Percentiles rank a stretch among this genome's conserved stretches.
phyloP scores from a whole-genome alignment of 2,113 vertebrate genomes.

The Alces alces region DNA sequence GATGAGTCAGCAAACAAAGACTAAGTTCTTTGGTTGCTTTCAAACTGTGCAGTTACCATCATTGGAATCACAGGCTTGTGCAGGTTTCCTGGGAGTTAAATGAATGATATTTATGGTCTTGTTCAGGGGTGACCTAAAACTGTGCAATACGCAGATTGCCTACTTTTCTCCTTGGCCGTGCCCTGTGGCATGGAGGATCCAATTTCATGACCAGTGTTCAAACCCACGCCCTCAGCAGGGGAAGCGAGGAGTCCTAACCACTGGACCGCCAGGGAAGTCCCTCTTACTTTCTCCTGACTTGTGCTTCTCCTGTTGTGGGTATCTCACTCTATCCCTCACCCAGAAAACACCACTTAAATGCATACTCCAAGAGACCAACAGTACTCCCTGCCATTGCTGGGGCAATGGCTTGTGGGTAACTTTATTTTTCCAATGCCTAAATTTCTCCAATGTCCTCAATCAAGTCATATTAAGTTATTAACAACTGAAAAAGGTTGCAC shows the following conservation, averaged over 20 bases:
- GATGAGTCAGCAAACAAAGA: not conserved
- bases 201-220: not conserved
- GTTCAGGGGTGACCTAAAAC: not conserved
- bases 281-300: not conserved
- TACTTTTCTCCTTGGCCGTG: not conserved
- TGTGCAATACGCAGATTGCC: not conserved
- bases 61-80: not conserved
- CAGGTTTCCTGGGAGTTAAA: not conserved
- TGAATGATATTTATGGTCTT: not conserved
- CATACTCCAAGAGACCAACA: not conserved
- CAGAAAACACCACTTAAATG: not conserved
- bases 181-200: not conserved
- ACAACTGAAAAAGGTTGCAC: not conserved
- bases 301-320: not conserved
- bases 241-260: not conserved
- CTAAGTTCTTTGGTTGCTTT: not conserved
- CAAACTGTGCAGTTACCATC: not conserved
- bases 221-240: not conserved
- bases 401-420: not conserved
- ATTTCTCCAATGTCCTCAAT: not conserved
- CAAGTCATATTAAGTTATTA: not conserved
- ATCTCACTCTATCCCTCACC: not conserved
- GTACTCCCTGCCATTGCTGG: too few relatives aligned
- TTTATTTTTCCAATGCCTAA: not conserved
- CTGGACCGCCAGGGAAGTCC: not conserved